Percentiles rank a stretch among this genome's conserved stretches.
These are phyloP conservation scores for Alcedo atthis DNA, from an alignment of 2,797 vertebrate species.

Conservation along the genomic window DNA sequence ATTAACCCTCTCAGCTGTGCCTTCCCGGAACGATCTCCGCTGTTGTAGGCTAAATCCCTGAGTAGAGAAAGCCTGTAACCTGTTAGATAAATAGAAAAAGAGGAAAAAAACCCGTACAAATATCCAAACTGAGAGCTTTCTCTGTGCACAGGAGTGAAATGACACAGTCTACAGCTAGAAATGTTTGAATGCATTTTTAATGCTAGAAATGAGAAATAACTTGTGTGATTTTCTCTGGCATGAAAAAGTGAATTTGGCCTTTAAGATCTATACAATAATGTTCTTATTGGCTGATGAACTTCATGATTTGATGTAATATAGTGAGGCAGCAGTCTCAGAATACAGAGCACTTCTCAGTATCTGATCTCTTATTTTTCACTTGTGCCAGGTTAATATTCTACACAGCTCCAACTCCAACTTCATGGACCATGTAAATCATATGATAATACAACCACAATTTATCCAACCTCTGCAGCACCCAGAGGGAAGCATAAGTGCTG, in stretches of 20 bases:
- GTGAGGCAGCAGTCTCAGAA: neutral
- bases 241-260: neutral
- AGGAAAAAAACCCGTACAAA: too few species aligned
- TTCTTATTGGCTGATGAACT: neutral
- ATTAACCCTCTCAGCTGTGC: too few species aligned
- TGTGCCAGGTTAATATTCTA: constrained; percentile 86
- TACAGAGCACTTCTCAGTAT: neutral
- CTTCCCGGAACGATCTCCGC: too few species aligned
- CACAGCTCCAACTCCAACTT: constrained; percentile 84
- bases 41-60: too few species aligned
- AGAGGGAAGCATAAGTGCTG: constrained; percentile 76
- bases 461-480: constrained; percentile 87
- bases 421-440: constrained; percentile 84
- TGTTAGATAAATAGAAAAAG: too few species aligned
- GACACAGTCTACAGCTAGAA: neutral
- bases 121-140: too few species aligned
- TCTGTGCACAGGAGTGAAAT: neutral
- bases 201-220: neutral
- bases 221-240: neutral
- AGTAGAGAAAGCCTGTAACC: too few species aligned
- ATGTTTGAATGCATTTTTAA: neutral
- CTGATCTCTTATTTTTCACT: neutral
- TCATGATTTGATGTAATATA: neutral
- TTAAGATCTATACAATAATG: neutral
- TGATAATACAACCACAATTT: constrained; percentile 87